These are phyloP conservation scores for Sebastes umbrosus DNA, from an alignment of 2,797 vertebrate genomes.

Conservation along the genomic window DNA sequence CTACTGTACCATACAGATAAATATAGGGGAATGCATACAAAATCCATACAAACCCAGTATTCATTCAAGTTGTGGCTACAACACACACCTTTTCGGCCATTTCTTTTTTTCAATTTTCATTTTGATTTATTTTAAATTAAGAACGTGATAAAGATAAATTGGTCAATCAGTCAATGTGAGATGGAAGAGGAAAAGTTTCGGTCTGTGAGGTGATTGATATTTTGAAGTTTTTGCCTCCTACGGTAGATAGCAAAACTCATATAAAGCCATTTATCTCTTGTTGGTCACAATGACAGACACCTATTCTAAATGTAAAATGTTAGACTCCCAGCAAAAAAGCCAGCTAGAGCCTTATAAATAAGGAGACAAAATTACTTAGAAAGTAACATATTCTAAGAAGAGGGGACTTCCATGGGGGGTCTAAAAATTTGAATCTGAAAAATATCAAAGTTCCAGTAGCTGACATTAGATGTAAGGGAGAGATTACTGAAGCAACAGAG, in stretches of 20 bases:
- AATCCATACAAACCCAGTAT: neutral
- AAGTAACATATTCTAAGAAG: neutral
- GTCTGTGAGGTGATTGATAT: neutral
- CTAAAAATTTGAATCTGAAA: neutral
- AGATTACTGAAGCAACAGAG: neutral
- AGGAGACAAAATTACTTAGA: neutral
- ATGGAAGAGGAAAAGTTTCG: neutral
- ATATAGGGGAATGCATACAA: neutral
- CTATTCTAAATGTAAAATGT: neutral
- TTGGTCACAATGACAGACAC: neutral
- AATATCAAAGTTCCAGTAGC: constrained; percentile 18
- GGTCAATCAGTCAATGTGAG: no score
- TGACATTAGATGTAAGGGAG: constrained; percentile 10
- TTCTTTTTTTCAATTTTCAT: neutral
- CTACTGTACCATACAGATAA: neutral
- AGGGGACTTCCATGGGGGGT: neutral
- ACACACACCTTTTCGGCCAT: neutral
- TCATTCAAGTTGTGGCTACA: neutral
- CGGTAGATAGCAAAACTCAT: neutral
- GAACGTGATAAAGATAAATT: neutral
- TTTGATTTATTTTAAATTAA: neutral
- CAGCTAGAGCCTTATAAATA: neutral
- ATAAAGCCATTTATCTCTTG: neutral
- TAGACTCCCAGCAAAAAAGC: neutral
- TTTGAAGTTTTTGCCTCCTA: neutral